Conservation (phyloP, 2,888 invertebrate genomes). For the Antheraea assamensis region DNA sequence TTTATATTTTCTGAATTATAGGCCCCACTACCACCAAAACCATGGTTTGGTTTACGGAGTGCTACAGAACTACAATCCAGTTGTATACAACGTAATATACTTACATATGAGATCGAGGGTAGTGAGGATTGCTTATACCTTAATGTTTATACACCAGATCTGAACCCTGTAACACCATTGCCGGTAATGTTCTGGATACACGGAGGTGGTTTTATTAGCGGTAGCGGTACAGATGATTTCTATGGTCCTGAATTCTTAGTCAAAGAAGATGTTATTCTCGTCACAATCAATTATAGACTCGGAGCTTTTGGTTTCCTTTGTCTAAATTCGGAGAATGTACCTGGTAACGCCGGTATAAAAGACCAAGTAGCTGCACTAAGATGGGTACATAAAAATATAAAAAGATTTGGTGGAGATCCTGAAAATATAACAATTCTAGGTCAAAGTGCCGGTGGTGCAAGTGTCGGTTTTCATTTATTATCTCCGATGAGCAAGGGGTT, state of each 20-base stretch:
- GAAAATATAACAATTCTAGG: slow-evolving; percentile 26
- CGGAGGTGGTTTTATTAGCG: slow-evolving; percentile 56
- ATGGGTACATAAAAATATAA: slow-evolving; percentile 55
- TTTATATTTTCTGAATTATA: slow-evolving; percentile 24
- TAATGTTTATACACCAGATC: slow-evolving; percentile 64
- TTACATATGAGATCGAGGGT: slow-evolving; percentile 33
- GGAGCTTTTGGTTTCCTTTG: slow-evolving; percentile 51
- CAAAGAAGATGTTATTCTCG: slow-evolving; percentile 58
- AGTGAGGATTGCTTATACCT: slow-evolving; percentile 68
- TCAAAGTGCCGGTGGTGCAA: slow-evolving; percentile 53
- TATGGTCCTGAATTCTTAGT: slow-evolving; percentile 67
- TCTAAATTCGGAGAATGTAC: slow-evolving; percentile 44
- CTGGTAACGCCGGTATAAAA: slow-evolving; percentile 55
- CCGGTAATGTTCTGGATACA: slow-evolving; percentile 71
- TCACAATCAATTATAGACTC: slow-evolving; percentile 70
- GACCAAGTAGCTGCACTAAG: slow-evolving; percentile 53
- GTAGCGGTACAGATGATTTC: slow-evolving; percentile 56
- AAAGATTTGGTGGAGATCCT: slow-evolving; percentile 48
- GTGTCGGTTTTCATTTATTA: slow-evolving; percentile 46
- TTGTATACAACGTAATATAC: slow-evolving; percentile 47
- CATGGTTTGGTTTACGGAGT: slow-evolving; percentile 54
- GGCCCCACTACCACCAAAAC: slow-evolving; percentile 47
- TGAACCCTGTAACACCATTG: slow-evolving; percentile 40
- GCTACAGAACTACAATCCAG: slow-evolving; percentile 49
- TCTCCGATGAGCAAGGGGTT: slow-evolving; percentile 58